A percentile compares a stretch with the other conserved stretches of the same genome.
Evolutionary conservation across 1,140 invertebrate species (phyloP).

Genomic region (Tribolium castaneum): DNA sequence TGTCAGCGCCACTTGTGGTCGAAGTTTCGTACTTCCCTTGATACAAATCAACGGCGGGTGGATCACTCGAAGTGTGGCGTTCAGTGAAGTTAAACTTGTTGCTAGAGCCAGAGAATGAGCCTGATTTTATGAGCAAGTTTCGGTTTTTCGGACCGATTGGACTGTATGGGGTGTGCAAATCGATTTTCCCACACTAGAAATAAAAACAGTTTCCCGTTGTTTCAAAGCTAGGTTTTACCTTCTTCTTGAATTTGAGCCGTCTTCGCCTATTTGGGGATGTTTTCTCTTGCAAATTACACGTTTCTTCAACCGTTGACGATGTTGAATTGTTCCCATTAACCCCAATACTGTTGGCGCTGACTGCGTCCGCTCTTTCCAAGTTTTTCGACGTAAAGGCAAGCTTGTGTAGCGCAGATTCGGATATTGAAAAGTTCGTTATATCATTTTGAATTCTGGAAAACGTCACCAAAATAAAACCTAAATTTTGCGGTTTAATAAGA

Average conservation of each 20-base stretch:
- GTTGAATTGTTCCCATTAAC: slow-evolving; percentile 62
- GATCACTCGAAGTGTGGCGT: slow-evolving; percentile 71
- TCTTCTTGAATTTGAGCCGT: slow-evolving; percentile 75
- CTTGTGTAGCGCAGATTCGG: slow-evolving; percentile 86
- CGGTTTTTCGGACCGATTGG: slow-evolving; percentile 40
- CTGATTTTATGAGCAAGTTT: slow-evolving; percentile 70
- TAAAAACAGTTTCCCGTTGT: not conserved
- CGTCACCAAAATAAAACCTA: not conserved
- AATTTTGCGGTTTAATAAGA: too few relatives aligned
- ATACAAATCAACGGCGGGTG: slow-evolving; percentile 63
- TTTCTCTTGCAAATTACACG: slow-evolving; percentile 67
- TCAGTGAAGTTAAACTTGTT: slow-evolving; percentile 68
- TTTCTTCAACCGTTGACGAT: slow-evolving; percentile 74
- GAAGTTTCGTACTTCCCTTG: slow-evolving; percentile 60
- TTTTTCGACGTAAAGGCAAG: slow-evolving; percentile 66
- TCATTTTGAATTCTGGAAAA: slow-evolving; percentile 58
- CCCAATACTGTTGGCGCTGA: slow-evolving; percentile 29
- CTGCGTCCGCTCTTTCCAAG: slow-evolving; percentile 60
- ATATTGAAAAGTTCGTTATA: slow-evolving; percentile 75
- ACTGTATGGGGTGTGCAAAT: slow-evolving; percentile 41
- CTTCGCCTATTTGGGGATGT: slow-evolving; percentile 72
- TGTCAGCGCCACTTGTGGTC: slow-evolving; percentile 62
- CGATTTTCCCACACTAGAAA: slow-evolving; percentile 55
- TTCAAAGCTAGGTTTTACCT: slow-evolving; percentile 44
- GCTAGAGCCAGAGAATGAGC: slow-evolving; percentile 73